phyloP scores from a whole-genome alignment of 2,888 invertebrate genomes.

The Pyralis farinalis region DNA sequence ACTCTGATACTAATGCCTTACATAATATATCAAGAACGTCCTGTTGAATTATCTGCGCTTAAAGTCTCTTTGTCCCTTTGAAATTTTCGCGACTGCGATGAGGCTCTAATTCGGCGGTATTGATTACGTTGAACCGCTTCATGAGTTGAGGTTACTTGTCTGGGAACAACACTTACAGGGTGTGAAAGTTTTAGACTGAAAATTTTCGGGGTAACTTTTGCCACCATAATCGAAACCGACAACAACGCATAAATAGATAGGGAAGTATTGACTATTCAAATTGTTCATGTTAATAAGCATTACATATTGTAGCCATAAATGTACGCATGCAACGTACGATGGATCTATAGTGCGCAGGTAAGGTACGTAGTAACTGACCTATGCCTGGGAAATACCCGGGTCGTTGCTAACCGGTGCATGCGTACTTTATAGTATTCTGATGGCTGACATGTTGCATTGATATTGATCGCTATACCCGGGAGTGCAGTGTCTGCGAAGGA shows the following conservation, averaged over 20 bases:
- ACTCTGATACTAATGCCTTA: constrained; percentile 59
- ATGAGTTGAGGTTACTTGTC: constrained; percentile 9
- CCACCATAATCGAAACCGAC: constrained; percentile 10
- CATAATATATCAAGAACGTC: constrained; percentile 53
- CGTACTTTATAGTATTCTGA: constrained; percentile 43
- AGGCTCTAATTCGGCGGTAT: constrained; percentile 13
- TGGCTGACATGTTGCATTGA: constrained; percentile 45
- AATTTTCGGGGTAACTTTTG: constrained; percentile 23
- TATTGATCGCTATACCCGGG: constrained; percentile 41
- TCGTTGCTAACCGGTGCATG: constrained; percentile 47
- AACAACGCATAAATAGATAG: not conserved
- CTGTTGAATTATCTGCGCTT: constrained; percentile 42
- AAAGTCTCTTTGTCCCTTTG: constrained; percentile 41
- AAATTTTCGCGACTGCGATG: constrained; percentile 24
- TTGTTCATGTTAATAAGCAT: not conserved
- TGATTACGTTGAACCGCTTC: constrained; percentile 3
- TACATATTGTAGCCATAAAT: constrained; percentile 1
- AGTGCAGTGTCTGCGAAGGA: not conserved
- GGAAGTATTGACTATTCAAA: not conserved
- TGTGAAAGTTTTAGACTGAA: constrained; percentile 23
- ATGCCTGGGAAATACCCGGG: constrained; percentile 43
- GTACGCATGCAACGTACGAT: constrained; percentile 7
- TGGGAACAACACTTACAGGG: constrained; percentile 8
- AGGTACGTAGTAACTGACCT: constrained; percentile 58
- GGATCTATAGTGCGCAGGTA: constrained; percentile 22